Conservation (phyloP, 2,797 vertebrate species). For the Molossus molossus region DNA sequence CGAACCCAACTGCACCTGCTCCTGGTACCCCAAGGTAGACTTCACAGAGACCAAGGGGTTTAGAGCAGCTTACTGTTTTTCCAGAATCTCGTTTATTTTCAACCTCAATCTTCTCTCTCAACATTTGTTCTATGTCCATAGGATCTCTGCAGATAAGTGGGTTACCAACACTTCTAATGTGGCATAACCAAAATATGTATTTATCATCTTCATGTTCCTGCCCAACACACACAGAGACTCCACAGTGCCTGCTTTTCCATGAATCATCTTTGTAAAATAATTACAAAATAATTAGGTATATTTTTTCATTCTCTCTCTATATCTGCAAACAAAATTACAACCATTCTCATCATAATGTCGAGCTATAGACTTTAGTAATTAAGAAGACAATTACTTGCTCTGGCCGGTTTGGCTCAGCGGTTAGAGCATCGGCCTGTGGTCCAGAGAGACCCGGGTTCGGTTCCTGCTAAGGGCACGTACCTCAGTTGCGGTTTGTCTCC, state of each 20-base stretch:
- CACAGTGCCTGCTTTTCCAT: background rate
- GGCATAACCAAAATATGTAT: conserved; percentile 10
- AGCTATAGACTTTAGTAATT: background rate
- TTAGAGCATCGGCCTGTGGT: too few relatives aligned
- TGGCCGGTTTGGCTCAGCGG: too few relatives aligned
- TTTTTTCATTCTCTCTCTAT: background rate
- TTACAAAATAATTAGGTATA: background rate
- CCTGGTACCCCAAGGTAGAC: conserved; percentile 36
- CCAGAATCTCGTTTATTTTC: conserved; percentile 72
- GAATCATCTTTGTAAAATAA: background rate
- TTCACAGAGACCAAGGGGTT: conserved; percentile 62
- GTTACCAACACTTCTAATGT: conserved; percentile 40
- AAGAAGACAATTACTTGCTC: background rate
- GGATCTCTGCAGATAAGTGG: conserved; percentile 61
- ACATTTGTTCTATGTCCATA: conserved; percentile 74
- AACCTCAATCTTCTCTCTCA: conserved; percentile 76
- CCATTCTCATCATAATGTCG: background rate
- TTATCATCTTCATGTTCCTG: background rate
- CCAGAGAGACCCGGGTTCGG: too few relatives aligned
- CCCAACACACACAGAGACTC: background rate
- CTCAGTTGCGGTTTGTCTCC: too few relatives aligned
- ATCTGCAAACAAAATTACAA: background rate
- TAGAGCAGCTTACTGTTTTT: conserved; percentile 59
- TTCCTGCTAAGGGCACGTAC: too few relatives aligned
- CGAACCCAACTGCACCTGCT: background rate